Base-by-base conservation (phyloP, 2,888 invertebrate species). In the Trachelus stipa region DNA sequence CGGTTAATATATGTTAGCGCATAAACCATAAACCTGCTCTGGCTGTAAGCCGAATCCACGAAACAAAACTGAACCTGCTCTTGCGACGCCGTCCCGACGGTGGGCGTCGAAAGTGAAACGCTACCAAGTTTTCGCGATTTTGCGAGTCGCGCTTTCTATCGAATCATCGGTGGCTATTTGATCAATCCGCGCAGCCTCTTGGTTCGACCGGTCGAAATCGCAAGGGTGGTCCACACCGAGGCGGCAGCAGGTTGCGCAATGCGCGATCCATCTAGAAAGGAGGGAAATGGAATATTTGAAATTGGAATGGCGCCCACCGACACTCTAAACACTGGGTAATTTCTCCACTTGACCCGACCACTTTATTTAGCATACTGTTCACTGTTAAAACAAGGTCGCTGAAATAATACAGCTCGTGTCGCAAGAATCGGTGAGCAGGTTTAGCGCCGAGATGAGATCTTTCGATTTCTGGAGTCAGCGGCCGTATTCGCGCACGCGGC, bases 1-100 rank as follows among this genome's bases (percentile, higher is more conserved):
- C 80, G 79, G 81, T 84, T 81, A 83, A 83, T 83, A 83, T 86
- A 86, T 80, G 84, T 81, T 81, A 83, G 78, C 81, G 81, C 84
- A 82, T 82, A 83, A 84, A 82, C 81, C 85, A 84, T 87, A 87
- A 87, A 87, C 85, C 85, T 85, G 86, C 84, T 84, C 77, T 71
- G 79, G 73, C 76, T 4, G n/a, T 34, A 80, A 81, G 78, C 83
- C 85, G 82, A 87, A 87, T 86, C 83, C 80, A 76, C 79, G 76
- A 83, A 85, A 80, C 83, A 86, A 84, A 85, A 83, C 80, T 79
- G 85, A 85, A 84, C 83, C 82, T 86, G 83, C 81, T 83, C 80
- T 81, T 76, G 79, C 68, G 34, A 34, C 73, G 76, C 77, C 56
- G 56, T 75, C 73, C 69, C 73, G 30, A 76, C 74, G 80, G 83